phyloP scores from a whole-genome alignment of 2,888 invertebrate species.

The Sisyra nigra region DNA sequence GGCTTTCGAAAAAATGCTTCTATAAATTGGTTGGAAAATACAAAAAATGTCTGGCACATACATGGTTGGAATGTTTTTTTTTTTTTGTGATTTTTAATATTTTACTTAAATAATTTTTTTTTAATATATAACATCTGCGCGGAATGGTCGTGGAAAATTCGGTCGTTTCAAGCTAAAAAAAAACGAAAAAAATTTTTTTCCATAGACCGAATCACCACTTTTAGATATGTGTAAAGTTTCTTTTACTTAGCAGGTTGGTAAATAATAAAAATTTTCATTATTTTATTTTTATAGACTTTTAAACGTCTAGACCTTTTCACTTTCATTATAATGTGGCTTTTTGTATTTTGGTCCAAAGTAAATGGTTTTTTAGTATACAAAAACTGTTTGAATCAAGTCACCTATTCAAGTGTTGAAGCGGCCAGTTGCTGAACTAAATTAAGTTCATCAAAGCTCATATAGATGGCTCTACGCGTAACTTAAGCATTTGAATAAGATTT shows the following conservation, averaged over 20 bases:
- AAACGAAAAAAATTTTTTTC: too few species aligned
- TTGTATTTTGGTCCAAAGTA: background rate
- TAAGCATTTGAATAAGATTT: too few species aligned
- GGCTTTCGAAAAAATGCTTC: too few species aligned
- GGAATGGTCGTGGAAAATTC: constrained; percentile 4
- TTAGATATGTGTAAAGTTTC: constrained; percentile 7
- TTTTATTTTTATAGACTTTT: background rate
- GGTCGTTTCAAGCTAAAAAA: too few species aligned
- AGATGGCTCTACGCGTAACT: too few species aligned
- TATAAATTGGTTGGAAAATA: constrained; percentile 14
- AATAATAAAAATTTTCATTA: constrained; percentile 2
- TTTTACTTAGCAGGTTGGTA: background rate
- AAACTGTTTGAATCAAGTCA: background rate
- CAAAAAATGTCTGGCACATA: constrained; percentile 46
- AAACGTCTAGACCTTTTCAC: background rate
- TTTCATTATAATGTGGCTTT: too few species aligned
- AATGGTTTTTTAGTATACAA: background rate
- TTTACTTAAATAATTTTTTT: constrained; percentile 1
- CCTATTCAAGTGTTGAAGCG: background rate
- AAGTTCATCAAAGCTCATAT: too few species aligned
- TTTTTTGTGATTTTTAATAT: constrained; percentile 13
- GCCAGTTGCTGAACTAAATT: background rate
- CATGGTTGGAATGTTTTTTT: constrained; percentile 44
- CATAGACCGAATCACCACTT: background rate
- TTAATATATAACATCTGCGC: constrained; percentile 3